These are phyloP conservation scores for Pseudococcus longispinus DNA, from an alignment of 2,888 invertebrate species.

Conservation along the genomic window DNA sequence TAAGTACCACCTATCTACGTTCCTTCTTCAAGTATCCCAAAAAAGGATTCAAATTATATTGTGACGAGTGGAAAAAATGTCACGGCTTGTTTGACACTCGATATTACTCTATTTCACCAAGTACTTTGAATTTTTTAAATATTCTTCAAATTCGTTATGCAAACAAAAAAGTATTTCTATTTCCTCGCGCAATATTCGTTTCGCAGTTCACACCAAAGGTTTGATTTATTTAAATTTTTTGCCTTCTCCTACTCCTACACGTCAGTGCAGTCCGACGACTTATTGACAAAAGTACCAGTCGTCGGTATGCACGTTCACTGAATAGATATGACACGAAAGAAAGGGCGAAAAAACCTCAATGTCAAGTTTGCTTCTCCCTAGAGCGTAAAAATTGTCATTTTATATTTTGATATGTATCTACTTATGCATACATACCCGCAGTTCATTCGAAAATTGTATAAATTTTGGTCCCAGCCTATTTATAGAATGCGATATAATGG, in stretches of 20 bases:
- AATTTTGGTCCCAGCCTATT: not conserved
- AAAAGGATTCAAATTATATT: not conserved
- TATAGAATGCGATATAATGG: not conserved
- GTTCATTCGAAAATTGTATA: not conserved
- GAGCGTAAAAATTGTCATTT: not conserved
- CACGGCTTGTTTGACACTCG: not conserved
- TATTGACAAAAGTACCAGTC: not conserved
- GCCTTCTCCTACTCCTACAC: not conserved
- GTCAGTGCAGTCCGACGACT: not conserved
- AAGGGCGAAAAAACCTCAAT: not conserved
- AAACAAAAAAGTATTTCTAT: not conserved
- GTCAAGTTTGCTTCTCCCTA: not conserved
- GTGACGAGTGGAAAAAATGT: not conserved
- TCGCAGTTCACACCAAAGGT: not conserved
- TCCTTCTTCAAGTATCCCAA: not conserved
- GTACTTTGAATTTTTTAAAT: not conserved
- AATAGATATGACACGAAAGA: not conserved
- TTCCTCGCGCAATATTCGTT: not conserved
- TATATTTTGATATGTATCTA: slow-evolving; percentile 10
- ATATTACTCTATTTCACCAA: not conserved
- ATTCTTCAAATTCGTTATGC: not conserved
- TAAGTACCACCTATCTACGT: not conserved
- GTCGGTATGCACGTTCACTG: not conserved
- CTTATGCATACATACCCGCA: not conserved
- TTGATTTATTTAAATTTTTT: not conserved